A percentile compares a stretch with the other conserved stretches of the same genome.
These are phyloP conservation scores for Oreonectes daqikongensis DNA, from an alignment of 2,797 vertebrate genomes.

Conservation along the genomic window DNA sequence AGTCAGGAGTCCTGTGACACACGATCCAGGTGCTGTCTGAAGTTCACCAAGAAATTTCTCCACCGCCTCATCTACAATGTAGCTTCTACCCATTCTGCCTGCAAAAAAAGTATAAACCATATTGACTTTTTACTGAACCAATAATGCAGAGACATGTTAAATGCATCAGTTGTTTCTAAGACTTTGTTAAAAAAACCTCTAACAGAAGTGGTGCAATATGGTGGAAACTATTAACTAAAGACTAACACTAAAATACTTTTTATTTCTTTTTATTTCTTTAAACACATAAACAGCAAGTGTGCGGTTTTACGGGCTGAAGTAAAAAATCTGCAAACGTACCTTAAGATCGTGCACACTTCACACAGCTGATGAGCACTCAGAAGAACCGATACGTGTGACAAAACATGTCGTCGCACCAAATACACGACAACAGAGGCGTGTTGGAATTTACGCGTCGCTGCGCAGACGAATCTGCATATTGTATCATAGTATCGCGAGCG, in stretches of 20 bases:
- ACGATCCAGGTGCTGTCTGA: constrained; percentile 67
- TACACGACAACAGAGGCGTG: not conserved
- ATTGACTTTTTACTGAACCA: no score
- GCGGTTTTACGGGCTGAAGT: no score
- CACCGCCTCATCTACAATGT: constrained; percentile 86
- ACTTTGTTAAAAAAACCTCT: no score
- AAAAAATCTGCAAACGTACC: not conserved
- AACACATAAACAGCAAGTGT: not conserved
- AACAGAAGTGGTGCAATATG: not conserved
- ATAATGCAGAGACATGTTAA: no score
- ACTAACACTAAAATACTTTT: no score
- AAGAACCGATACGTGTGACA: constrained; percentile 21
- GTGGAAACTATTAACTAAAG: not conserved
- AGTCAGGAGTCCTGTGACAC: constrained; percentile 87
- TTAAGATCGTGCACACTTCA: not conserved
- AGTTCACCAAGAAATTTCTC: constrained; percentile 84
- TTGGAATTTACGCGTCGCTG: not conserved
- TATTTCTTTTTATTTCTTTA: no score
- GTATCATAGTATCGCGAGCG: not conserved
- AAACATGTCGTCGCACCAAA: constrained; percentile 27
- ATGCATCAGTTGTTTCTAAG: no score
- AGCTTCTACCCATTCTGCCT: constrained; percentile 88
- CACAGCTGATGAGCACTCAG: constrained; percentile 10
- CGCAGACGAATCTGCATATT: not conserved
- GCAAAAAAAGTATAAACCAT: not conserved